Evolutionary conservation across 2,888 invertebrate species (phyloP).

Genomic region (Adelognathus sp.): DNA sequence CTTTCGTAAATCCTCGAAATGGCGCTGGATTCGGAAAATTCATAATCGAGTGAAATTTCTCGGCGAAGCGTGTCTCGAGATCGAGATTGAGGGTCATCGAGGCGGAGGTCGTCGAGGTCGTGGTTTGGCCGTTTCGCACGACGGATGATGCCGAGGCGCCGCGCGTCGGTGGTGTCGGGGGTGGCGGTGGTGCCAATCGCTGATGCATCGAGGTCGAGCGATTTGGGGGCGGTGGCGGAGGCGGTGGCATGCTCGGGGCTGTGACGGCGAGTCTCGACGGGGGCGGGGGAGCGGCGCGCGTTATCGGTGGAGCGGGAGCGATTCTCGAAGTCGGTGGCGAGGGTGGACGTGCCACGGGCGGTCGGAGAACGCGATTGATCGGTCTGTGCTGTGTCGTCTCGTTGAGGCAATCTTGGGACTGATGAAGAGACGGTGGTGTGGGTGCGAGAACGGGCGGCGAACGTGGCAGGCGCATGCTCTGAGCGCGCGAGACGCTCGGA

Average conservation of each 20-base stretch:
- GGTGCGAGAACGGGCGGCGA: slow-evolving; percentile 84
- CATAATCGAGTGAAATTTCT: slow-evolving; percentile 84
- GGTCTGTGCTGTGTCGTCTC: slow-evolving; percentile 79
- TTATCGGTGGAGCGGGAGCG: slow-evolving; percentile 26
- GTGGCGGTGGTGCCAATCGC: slow-evolving; percentile 66
- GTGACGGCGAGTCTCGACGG: slow-evolving; percentile 74
- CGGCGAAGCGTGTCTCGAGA: slow-evolving; percentile 87
- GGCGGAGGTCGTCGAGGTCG: background rate
- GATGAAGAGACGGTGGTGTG: slow-evolving; percentile 82
- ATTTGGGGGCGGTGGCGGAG: slow-evolving; percentile 78
- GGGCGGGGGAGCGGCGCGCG: slow-evolving; percentile 63
- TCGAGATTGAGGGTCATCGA: slow-evolving; percentile 80
- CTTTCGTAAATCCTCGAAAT: slow-evolving; percentile 86
- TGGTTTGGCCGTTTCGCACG: slow-evolving; percentile 79
- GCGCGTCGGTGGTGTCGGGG: slow-evolving; percentile 69
- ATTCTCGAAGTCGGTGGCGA: slow-evolving; percentile 82
- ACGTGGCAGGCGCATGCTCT: slow-evolving; percentile 92
- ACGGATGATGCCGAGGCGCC: slow-evolving; percentile 80
- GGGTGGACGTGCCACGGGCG: slow-evolving; percentile 84
- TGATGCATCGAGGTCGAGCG: slow-evolving; percentile 69
- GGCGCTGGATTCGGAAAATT: slow-evolving; percentile 88
- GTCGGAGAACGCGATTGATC: slow-evolving; percentile 82
- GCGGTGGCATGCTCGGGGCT: slow-evolving; percentile 78
- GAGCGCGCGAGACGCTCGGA: slow-evolving; percentile 87
- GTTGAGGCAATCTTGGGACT: slow-evolving; percentile 82